Conservation (phyloP, 2,888 invertebrate species). For the Saturnia japonica region DNA sequence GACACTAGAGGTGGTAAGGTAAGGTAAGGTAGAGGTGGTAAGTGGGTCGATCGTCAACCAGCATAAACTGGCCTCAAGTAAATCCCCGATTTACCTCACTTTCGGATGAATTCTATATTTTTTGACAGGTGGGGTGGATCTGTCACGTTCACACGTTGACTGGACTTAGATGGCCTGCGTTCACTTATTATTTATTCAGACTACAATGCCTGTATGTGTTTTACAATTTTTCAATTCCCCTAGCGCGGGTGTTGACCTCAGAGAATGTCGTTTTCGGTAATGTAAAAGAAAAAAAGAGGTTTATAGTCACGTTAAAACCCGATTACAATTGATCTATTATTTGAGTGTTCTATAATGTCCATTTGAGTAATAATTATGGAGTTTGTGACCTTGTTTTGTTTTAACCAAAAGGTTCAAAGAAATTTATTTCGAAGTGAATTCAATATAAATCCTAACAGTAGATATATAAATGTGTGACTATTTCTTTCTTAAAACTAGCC, state of each 20-base stretch:
- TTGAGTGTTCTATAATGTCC: conserved; percentile 16
- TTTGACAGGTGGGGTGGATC: conserved; percentile 42
- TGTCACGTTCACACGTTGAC: conserved; percentile 25
- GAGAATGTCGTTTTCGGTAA: conserved; percentile 42
- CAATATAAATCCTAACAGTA: not conserved
- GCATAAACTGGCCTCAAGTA: conserved; percentile 47
- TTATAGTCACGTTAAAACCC: conserved; percentile 40
- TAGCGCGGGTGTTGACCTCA: conserved; percentile 39
- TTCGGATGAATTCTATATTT: conserved; percentile 36
- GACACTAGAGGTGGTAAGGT: conserved; percentile 64
- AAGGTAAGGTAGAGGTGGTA: no score
- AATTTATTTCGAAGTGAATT: not conserved
- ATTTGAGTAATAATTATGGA: not conserved
- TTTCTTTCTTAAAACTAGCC: not conserved
- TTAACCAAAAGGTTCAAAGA: not conserved
- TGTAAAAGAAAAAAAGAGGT: conserved; percentile 40
- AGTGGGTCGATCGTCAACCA: conserved; percentile 66
- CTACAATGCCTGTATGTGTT: conserved; percentile 67
- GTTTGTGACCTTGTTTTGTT: not conserved
- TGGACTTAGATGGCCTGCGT: conserved; percentile 59
- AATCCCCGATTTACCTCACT: conserved; percentile 48
- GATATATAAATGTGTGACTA: not conserved
- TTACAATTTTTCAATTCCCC: conserved; percentile 65
- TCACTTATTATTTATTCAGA: conserved; percentile 75
- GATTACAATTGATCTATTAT: conserved; percentile 34